Percentiles rank a stretch among this genome's conserved stretches.
Conservation (phyloP, 1,140 invertebrate genomes). For the Pseudomyrmex flavicornis region DNA sequence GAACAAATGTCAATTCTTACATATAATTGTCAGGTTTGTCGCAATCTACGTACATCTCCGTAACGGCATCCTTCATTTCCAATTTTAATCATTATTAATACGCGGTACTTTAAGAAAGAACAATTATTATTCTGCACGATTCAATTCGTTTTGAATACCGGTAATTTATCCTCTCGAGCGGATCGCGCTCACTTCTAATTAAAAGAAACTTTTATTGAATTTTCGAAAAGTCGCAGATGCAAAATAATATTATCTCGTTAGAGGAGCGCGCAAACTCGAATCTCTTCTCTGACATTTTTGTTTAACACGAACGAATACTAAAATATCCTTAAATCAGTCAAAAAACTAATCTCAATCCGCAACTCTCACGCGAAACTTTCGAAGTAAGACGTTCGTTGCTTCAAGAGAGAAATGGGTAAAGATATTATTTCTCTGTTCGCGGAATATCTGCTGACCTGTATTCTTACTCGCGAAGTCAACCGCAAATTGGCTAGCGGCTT, state of each 20-base stretch:
- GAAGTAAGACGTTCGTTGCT: slow-evolving; percentile 12
- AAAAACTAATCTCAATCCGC: neutral
- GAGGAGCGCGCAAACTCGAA: no score
- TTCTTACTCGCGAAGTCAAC: slow-evolving; percentile 65
- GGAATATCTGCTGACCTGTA: slow-evolving; percentile 63
- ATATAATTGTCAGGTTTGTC: neutral
- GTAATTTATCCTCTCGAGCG: slow-evolving; percentile 13
- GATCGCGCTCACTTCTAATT: neutral
- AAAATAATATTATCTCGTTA: neutral
- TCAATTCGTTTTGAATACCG: neutral
- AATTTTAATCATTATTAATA: slow-evolving; percentile 33
- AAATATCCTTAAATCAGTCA: neutral
- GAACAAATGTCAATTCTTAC: neutral
- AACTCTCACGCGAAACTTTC: slow-evolving; percentile 1
- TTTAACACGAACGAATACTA: no score
- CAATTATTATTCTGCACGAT: neutral
- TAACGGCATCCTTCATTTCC: neutral
- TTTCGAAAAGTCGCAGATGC: slow-evolving; percentile 3
- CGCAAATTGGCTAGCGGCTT: slow-evolving; percentile 47
- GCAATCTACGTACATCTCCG: neutral
- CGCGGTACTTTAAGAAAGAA: neutral
- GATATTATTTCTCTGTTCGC: slow-evolving; percentile 59
- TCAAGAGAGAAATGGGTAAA: slow-evolving; percentile 32
- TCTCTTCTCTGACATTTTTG: no score
- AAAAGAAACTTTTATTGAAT: slow-evolving; percentile 3